A percentile compares a stretch with the other conserved stretches of the same genome.
Conservation (phyloP, 2,797 vertebrate genomes). For the Xenentodon cancila region DNA sequence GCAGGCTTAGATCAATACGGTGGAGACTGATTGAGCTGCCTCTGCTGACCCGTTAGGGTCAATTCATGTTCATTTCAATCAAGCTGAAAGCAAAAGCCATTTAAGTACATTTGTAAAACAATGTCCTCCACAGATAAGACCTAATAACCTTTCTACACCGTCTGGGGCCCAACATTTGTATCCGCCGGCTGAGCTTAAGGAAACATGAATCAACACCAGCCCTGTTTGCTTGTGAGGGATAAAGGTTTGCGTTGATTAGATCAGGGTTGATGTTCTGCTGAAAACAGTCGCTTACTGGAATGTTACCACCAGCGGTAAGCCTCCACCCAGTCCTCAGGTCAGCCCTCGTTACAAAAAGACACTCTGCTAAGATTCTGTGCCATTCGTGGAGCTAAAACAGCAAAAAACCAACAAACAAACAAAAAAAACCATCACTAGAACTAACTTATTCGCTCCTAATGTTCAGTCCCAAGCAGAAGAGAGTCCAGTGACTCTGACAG, state of each 20-base stretch:
- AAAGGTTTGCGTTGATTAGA: constrained; percentile 42
- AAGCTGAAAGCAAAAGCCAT: constrained; percentile 4
- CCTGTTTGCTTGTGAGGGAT: constrained; percentile 22
- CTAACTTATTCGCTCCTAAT: background rate
- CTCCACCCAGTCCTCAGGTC: constrained; percentile 52
- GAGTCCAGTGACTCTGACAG: no score
- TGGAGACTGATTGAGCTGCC: constrained; percentile 37
- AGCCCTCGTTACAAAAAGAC: constrained; percentile 48
- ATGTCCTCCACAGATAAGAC: background rate
- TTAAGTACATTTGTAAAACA: background rate
- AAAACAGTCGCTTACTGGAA: constrained; percentile 47
- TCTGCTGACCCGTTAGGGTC: constrained; percentile 6
- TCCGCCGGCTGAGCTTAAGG: constrained; percentile 9
- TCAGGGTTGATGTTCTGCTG: constrained; percentile 33
- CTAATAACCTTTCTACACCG: constrained; percentile 1
- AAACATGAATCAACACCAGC: constrained; percentile 31
- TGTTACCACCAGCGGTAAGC: constrained; percentile 35
- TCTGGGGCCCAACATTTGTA: constrained; percentile 6
- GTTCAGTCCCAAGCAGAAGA: no score
- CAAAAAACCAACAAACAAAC: constrained; percentile 15
- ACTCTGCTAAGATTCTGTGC: constrained; percentile 23
- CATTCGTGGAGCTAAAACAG: constrained; percentile 26
- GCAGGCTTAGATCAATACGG: constrained; percentile 48
- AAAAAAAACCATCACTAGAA: constrained; percentile 8
- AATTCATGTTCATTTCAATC: constrained; percentile 15